Evolutionary conservation across 2,797 vertebrate genomes (phyloP), one percentile per base, ranked within the genome.

Genomic region (Clamator glandarius): DNA sequence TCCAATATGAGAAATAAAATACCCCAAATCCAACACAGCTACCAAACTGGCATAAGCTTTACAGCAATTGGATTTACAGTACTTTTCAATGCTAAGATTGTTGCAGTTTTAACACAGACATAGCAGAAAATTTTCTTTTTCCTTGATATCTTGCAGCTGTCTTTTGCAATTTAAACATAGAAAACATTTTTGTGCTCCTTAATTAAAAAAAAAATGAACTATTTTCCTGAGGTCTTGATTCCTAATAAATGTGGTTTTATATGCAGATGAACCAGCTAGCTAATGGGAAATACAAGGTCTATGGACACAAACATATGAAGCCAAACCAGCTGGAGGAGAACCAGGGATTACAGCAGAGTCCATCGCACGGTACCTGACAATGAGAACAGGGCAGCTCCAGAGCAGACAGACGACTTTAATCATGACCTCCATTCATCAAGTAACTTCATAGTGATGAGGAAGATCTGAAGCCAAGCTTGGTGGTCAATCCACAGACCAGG

Each of bases 401-500:
- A 55, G 35, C 25, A 0, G 1, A 26, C 51, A 84, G 35, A 24
- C 59, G 68, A 24, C 41, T 59, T 70, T 33, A 48, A 55, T 24
- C 44, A 8, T 4, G 4, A 20, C 3, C 31, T 24, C 26, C 14
- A 15, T 18, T 50, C 51, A 23, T 24, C 66, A 14, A 8, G 15
- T 6, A 29, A 4, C 0, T 17, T 74, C 29, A 64, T 1, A 1
- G 12, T 6, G 16, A 62, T 9, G 15, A 68, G 8, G n/a, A 8
- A 83, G 42, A 17, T 31, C 20, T 17, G 14, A 84, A 16, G 28
- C 26, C 89, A 86, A 36, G 31, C 19, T 50, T 13, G 6, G 21
- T 42, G 12, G 12, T 24, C 57, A 69, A 0, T 8, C 14, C 26
- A 35, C 21, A 52, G 23, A 31, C 46, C 6, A 59, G 28, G 20